Evolutionary conservation across 2,113 vertebrate genomes (phyloP).

Genomic region (Antigone vipio): DNA sequence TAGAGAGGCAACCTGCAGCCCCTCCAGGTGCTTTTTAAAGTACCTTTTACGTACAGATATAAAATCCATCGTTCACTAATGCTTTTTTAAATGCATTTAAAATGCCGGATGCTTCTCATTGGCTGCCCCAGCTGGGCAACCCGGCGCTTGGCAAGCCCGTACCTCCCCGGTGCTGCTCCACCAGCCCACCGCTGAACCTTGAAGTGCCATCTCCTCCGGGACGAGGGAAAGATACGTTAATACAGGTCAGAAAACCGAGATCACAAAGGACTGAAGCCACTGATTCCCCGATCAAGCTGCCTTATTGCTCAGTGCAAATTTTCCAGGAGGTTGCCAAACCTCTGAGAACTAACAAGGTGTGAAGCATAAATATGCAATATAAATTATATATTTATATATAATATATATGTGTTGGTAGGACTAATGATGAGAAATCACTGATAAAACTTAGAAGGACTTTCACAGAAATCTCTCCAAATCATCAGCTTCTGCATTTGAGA

Average conservation of each 20-base stretch:
- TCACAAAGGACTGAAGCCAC: not conserved
- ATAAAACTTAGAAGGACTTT: not conserved
- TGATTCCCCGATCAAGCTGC: not conserved
- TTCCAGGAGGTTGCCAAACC: not conserved
- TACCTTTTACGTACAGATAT: not conserved
- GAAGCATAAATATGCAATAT: not conserved
- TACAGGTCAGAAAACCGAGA: not conserved
- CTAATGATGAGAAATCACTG: not conserved
- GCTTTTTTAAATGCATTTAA: not conserved
- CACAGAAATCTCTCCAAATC: not conserved
- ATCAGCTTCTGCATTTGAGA: not conserved
- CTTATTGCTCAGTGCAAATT: not conserved
- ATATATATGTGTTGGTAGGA: not conserved
- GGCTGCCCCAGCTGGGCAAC: not conserved
- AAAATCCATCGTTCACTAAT: not conserved
- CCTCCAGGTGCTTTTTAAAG: not conserved
- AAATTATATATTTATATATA: no score
- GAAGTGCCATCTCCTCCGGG: not conserved
- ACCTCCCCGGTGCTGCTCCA: not conserved
- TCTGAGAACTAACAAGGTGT: not conserved
- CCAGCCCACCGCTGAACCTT: not conserved
- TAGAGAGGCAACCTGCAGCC: not conserved
- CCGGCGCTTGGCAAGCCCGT: fast-evolving
- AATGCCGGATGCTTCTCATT: not conserved
- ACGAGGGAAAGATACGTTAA: not conserved